Conservation (phyloP, 2,888 invertebrate genomes). For the Xestia rhomboidea region DNA sequence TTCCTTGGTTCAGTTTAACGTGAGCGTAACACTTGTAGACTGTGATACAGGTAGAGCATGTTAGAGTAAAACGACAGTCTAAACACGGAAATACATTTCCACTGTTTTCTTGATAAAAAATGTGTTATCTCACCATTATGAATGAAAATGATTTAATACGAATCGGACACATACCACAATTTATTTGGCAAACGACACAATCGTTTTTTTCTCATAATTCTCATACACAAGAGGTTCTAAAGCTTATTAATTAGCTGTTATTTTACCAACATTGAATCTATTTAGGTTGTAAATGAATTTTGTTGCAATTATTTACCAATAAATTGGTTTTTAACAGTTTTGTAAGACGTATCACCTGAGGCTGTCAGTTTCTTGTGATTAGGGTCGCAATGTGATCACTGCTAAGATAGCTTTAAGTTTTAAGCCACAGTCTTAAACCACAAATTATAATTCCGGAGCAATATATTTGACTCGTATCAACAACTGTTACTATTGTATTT, state of each 20-base stretch:
- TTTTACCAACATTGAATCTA: background rate
- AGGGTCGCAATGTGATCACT: background rate
- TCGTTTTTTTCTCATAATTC: background rate
- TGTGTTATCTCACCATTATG: background rate
- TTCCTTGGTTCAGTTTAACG: background rate
- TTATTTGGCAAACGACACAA: background rate
- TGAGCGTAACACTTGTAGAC: background rate
- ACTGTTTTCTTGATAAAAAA: background rate
- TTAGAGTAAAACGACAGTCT: background rate
- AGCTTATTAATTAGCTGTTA: background rate
- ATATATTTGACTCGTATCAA: slow-evolving; percentile 50
- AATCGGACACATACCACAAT: background rate
- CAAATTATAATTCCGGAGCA: background rate
- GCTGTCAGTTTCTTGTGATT: background rate
- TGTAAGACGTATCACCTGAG: background rate
- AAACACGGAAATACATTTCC: background rate
- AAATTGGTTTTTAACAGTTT: background rate
- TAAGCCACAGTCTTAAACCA: background rate
- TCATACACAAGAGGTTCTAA: background rate
- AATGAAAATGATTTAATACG: background rate
- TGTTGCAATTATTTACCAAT: background rate
- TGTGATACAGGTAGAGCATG: background rate
- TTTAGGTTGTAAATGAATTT: background rate
- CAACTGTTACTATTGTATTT: slow-evolving; percentile 73
- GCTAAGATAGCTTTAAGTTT: background rate